phyloP scores from a whole-genome alignment of 1,140 invertebrate species.

The Dendrolimus punctatus region DNA sequence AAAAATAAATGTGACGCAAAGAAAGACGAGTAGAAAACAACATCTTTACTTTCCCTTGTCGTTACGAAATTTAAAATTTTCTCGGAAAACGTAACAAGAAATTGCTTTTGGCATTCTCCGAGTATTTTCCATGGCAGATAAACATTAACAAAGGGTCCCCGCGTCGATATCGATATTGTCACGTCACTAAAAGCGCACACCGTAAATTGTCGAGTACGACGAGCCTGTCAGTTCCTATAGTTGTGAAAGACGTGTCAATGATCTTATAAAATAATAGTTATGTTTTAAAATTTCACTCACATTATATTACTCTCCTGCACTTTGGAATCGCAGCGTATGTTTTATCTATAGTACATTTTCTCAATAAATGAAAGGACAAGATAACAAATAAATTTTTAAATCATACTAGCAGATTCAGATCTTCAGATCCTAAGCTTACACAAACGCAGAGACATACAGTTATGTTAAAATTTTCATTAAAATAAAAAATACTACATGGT shows the following conservation, averaged over 20 bases:
- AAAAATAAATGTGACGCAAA: not conserved
- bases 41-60: not conserved
- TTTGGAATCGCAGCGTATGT: too few relatives aligned
- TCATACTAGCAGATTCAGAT: too few relatives aligned
- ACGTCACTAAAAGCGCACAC: conserved; percentile 42
- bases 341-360: too few relatives aligned
- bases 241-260: conserved; percentile 38
- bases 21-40: not conserved
- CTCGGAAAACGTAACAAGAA: too few relatives aligned
- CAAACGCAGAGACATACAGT: too few relatives aligned
- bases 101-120: not conserved
- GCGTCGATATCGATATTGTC: conserved; percentile 43
- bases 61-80: too few relatives aligned
- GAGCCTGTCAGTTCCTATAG: conserved; percentile 29
- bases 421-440: too few relatives aligned
- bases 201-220: conserved; percentile 40
- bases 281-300: not conserved
- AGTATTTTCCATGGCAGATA: not conserved
- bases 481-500: too few relatives aligned
- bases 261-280: conserved; percentile 14
- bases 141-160: conserved; percentile 8
- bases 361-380: too few relatives aligned
- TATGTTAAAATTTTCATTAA: too few relatives aligned
- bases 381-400: too few relatives aligned
- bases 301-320: not conserved